Evolutionary conservation across 2,888 invertebrate genomes (phyloP).

Genomic region (Chorisops tibialis): DNA sequence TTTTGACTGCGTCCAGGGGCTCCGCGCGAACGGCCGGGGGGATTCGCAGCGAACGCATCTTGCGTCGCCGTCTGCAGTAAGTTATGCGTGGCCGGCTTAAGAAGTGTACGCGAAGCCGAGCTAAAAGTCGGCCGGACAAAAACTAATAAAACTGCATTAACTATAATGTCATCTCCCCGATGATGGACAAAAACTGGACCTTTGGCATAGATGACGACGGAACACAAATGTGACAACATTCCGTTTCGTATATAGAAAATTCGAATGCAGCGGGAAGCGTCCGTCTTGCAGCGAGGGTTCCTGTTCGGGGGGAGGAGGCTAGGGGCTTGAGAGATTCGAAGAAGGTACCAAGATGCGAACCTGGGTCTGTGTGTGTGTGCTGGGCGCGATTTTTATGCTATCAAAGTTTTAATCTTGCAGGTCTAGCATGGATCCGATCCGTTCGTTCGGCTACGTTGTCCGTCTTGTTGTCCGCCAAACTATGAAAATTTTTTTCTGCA

Average conservation of each 20-base stretch:
- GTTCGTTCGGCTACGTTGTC: constrained; percentile 9
- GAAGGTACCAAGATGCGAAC: too few relatives aligned
- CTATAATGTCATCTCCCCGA: constrained; percentile 37
- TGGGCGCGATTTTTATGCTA: too few relatives aligned
- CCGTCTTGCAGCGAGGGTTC: too few relatives aligned
- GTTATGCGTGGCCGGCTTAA: too few relatives aligned
- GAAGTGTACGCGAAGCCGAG: background rate
- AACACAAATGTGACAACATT: constrained; percentile 39
- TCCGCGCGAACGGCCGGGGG: background rate
- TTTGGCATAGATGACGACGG: constrained; percentile 36
- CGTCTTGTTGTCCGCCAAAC: constrained; percentile 18
- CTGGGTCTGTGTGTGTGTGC: too few relatives aligned
- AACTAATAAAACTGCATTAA: constrained; percentile 38
- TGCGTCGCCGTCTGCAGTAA: too few relatives aligned
- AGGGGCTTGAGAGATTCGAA: too few relatives aligned
- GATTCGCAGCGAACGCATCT: too few relatives aligned
- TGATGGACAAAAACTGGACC: constrained; percentile 38
- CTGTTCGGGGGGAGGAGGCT: too few relatives aligned
- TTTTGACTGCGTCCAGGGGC: background rate
- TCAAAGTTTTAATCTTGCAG: constrained; percentile 15
- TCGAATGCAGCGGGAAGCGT: background rate
- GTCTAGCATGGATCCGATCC: constrained; percentile 12
- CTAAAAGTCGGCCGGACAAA: constrained; percentile 33
- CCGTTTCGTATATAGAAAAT: constrained; percentile 35
- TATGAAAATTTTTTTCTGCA: constrained; percentile 9